phyloP scores from a whole-genome alignment of 2,113 vertebrate genomes.

The Parotia lawesii region DNA sequence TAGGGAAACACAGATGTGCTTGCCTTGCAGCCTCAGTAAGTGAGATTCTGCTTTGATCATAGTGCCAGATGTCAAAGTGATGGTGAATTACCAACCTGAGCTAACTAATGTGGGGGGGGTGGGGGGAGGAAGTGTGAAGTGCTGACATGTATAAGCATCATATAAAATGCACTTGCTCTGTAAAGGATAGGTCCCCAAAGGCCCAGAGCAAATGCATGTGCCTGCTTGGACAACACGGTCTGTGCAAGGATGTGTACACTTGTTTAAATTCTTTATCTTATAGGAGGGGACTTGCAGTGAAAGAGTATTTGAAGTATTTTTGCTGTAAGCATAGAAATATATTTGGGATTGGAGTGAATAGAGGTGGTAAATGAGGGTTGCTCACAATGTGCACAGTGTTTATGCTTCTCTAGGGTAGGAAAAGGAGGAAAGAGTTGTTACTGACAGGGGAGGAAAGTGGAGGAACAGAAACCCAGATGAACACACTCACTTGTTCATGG shows the following conservation, averaged over 20 bases:
- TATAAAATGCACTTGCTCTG: neutral
- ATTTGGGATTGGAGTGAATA: neutral
- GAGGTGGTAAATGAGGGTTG: neutral
- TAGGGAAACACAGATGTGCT: neutral
- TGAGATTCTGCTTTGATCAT: neutral
- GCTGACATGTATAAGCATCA: neutral
- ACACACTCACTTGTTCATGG: accelerated
- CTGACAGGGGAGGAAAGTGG: neutral
- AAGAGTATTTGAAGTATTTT: neutral
- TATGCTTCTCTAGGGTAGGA: neutral
- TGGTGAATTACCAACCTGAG: neutral
- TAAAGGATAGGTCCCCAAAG: neutral
- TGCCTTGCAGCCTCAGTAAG: neutral
- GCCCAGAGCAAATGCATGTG: neutral
- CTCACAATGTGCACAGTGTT: neutral
- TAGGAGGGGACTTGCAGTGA: neutral
- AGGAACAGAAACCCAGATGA: neutral
- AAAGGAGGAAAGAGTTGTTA: neutral
- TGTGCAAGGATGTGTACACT: neutral
- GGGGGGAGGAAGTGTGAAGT: neutral
- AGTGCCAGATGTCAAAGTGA: conserved; percentile 26
- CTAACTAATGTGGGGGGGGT: neutral
- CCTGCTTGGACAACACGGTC: neutral
- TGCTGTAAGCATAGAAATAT: neutral
- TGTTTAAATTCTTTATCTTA: neutral